phyloP scores from a whole-genome alignment of 2,797 vertebrate genomes.

The Distichodus sexfasciatus region DNA sequence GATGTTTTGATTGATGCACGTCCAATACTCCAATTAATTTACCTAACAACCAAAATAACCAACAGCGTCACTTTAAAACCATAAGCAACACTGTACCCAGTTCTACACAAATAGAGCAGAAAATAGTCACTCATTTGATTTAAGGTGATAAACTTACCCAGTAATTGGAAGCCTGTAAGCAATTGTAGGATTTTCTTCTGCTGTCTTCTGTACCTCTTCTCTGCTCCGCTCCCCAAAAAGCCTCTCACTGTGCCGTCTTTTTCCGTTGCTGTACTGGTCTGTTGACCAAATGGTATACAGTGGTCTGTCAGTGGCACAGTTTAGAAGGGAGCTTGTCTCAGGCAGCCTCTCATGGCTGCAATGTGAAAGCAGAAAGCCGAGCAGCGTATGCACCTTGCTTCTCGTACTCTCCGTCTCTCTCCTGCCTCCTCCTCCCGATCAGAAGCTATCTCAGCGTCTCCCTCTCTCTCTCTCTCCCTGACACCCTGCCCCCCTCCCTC shows the following conservation, averaged over 20 bases:
- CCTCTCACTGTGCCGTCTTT: slow-evolving; percentile 55
- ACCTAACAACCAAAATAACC: slow-evolving; percentile 47
- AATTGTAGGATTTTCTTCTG: slow-evolving; percentile 42
- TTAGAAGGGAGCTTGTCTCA: slow-evolving; percentile 59
- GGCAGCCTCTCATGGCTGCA: slow-evolving; percentile 70
- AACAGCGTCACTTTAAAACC: slow-evolving; percentile 30
- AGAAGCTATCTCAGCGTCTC: slow-evolving; percentile 21
- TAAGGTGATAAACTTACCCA: slow-evolving; percentile 70
- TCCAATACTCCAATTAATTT: slow-evolving; percentile 51
- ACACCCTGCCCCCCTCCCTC: slow-evolving; percentile 29
- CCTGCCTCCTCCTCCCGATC: slow-evolving; percentile 27
- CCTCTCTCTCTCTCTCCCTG: slow-evolving; percentile 42
- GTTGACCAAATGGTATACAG: slow-evolving; percentile 58
- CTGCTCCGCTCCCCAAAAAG: slow-evolving; percentile 45
- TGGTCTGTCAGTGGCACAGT: slow-evolving; percentile 64
- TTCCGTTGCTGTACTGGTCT: slow-evolving; percentile 59
- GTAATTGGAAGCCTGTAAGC: slow-evolving; percentile 55
- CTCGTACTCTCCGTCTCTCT: slow-evolving; percentile 51
- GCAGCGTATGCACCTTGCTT: slow-evolving; percentile 57
- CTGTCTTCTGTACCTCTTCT: slow-evolving; percentile 39
- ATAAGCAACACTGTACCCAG: slow-evolving; percentile 24
- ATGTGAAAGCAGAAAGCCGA: slow-evolving; percentile 59
- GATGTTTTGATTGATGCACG: slow-evolving; percentile 64
- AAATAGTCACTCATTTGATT: slow-evolving; percentile 43
- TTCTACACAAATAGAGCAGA: slow-evolving; percentile 6